phyloP scores from a whole-genome alignment of 2,888 invertebrate species.

The Epistrophella euchroma region DNA sequence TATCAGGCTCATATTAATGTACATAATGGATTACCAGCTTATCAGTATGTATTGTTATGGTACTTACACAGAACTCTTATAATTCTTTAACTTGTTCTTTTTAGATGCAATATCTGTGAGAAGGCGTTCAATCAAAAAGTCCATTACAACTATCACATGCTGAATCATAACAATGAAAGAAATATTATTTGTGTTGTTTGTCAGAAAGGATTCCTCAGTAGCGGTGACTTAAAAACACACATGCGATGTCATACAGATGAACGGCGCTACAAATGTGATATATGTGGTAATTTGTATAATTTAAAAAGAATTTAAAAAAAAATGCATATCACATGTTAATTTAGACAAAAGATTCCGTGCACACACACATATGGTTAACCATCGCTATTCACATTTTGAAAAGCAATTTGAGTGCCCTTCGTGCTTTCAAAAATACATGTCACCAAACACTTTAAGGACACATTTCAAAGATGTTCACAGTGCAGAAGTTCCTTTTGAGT shows the following conservation, averaged over 20 bases:
- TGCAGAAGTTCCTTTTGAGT: conserved; percentile 77
- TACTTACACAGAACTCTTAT: conserved; percentile 2
- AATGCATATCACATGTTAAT: conserved; percentile 15
- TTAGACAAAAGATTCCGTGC: conserved; percentile 78
- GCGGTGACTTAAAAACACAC: conserved; percentile 78
- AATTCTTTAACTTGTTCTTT: background rate
- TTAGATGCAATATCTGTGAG: conserved; percentile 77
- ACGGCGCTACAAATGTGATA: conserved; percentile 79
- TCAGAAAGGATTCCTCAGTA: conserved; percentile 78
- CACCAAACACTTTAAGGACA: conserved; percentile 78
- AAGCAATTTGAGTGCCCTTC: conserved; percentile 78
- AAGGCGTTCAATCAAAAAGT: conserved; percentile 79
- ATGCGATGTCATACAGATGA: conserved; percentile 78
- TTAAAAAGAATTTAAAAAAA: background rate
- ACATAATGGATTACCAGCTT: conserved; percentile 77
- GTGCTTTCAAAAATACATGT: conserved; percentile 78
- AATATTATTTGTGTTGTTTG: conserved; percentile 79
- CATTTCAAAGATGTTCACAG: conserved; percentile 78
- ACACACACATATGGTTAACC: conserved; percentile 79
- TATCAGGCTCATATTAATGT: conserved; percentile 77
- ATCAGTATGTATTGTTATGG: conserved; percentile 58
- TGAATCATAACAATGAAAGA: conserved; percentile 78
- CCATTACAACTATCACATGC: conserved; percentile 78
- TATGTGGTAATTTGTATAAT: conserved; percentile 77
- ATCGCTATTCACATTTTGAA: conserved; percentile 78